Evolutionary conservation across 2,797 vertebrate genomes (phyloP).

Genomic region (Chelonia mydas): DNA sequence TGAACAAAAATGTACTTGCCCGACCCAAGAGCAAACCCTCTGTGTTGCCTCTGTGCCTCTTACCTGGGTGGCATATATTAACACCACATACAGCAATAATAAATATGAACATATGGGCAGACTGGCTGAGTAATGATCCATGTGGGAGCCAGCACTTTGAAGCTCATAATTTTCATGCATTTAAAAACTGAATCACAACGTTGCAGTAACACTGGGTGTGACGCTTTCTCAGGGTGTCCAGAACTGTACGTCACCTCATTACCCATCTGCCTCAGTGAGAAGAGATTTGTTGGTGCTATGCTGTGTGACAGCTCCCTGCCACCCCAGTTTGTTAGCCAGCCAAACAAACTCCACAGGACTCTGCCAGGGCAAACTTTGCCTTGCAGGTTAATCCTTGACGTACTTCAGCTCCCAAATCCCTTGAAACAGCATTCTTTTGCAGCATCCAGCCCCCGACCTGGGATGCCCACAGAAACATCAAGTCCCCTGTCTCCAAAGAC

Average conservation of each 20-base stretch:
- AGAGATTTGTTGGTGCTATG: not conserved
- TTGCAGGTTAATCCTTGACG: not conserved
- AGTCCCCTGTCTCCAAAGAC: not conserved
- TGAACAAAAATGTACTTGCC: not conserved
- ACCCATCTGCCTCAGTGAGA: not conserved
- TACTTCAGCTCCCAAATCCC: not conserved
- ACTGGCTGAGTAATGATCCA: not conserved
- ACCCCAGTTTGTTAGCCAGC: not conserved
- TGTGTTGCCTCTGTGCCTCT: not conserved
- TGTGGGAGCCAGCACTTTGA: not conserved
- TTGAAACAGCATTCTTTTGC: not conserved
- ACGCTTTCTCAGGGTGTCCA: not conserved
- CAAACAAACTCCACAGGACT: not conserved
- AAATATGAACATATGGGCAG: fast-evolving
- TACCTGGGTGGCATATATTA: not conserved
- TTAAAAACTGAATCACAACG: not conserved
- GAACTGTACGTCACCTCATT: not conserved
- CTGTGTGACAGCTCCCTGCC: not conserved
- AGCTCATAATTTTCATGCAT: not conserved
- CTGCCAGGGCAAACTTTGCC: not conserved
- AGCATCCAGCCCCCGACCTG: not conserved
- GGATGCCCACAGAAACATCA: not conserved
- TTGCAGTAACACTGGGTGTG: not conserved
- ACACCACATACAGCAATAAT: not conserved
- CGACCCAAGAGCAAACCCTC: not conserved